Conservation (phyloP, 2,113 vertebrate genomes). For the Solenodon paradoxus region DNA sequence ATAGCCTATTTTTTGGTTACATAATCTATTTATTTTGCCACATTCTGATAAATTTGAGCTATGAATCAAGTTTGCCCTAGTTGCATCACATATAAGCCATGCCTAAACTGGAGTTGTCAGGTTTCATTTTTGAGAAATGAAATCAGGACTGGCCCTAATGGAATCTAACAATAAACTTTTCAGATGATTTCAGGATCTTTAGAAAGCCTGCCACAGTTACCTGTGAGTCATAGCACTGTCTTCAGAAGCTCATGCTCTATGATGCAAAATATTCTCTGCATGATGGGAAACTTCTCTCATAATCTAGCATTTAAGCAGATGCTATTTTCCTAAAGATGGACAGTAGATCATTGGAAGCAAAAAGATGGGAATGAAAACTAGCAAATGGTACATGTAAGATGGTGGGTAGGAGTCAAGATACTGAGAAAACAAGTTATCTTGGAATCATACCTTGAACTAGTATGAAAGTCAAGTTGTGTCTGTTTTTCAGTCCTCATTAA, state of each 20-base stretch:
- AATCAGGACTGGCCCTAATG: not conserved
- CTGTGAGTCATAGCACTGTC: not conserved
- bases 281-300: not conserved
- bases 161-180: constrained; percentile 50
- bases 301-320: not conserved
- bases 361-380: not conserved
- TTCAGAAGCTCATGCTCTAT: not conserved
- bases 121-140: constrained; percentile 50
- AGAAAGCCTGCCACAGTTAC: not conserved
- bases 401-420: not conserved
- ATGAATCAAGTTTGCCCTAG: not conserved
- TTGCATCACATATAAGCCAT: not conserved
- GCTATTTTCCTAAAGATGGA: not conserved
- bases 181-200: constrained; percentile 6
- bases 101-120: not conserved
- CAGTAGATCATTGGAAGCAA: not conserved
- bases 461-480: not conserved
- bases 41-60: constrained; percentile 44
- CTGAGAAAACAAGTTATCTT: not conserved
- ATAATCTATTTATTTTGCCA: not conserved
- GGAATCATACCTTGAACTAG: not conserved
- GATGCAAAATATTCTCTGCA: not conserved
- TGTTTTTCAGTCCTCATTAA: not conserved
- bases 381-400: not conserved
- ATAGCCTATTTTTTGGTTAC: constrained; percentile 1